These are phyloP conservation scores for Chironomus tepperi DNA, from an alignment of 1,140 invertebrate genomes.

Conservation along the genomic window DNA sequence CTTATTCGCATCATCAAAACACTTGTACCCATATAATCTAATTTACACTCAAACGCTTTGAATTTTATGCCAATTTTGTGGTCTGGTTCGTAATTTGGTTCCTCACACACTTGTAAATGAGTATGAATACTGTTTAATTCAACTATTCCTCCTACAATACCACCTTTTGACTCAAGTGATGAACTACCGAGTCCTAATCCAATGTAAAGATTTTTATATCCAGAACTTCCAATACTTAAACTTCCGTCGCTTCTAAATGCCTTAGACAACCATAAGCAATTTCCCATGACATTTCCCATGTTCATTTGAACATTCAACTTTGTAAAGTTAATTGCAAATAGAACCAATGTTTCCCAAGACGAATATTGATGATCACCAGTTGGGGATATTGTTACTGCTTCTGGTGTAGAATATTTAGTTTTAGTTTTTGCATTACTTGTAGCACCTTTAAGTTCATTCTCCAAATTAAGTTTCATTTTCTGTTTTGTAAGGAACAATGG, in stretches of 20 bases:
- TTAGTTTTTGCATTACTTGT: constrained; percentile 42
- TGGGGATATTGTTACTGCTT: constrained; percentile 35
- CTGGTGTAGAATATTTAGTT: constrained; percentile 37
- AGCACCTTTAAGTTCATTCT: constrained; percentile 38
- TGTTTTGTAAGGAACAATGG: constrained; percentile 28
- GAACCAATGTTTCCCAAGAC: constrained; percentile 89
- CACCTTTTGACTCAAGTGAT: constrained; percentile 86
- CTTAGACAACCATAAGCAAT: constrained; percentile 74
- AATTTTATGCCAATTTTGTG: constrained; percentile 79
- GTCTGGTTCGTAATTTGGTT: constrained; percentile 79
- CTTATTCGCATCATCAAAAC: constrained; percentile 86
- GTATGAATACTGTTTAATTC: constrained; percentile 84
- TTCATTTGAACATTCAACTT: constrained; percentile 95
- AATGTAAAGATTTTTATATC: constrained; percentile 88
- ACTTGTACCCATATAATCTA: constrained; percentile 95
- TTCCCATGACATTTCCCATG: constrained; percentile 98
- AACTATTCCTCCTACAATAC: constrained; percentile 91
- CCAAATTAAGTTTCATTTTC: constrained; percentile 46
- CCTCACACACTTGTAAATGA: constrained; percentile 79
- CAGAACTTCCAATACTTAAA: constrained; percentile 86
- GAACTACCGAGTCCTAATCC: constrained; percentile 83
- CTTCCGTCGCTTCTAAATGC: constrained; percentile 84
- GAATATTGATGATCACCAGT: constrained; percentile 43
- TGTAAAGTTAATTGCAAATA: constrained; percentile 93
- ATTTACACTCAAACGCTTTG: constrained; percentile 72